Evolutionary conservation across 1,140 invertebrate species (phyloP).

Genomic region (Aethina tumida): DNA sequence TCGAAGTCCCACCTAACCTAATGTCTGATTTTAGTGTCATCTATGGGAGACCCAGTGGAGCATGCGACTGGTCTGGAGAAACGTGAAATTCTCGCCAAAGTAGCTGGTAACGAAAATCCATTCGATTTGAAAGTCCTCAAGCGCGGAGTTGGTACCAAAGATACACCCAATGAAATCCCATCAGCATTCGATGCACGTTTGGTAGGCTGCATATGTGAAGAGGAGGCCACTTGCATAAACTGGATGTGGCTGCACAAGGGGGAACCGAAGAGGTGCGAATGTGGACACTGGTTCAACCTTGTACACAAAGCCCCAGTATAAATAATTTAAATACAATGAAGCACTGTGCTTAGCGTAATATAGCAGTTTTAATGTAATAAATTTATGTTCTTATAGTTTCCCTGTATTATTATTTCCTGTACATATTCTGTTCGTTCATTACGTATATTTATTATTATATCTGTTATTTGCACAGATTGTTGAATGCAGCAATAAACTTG

Average conservation of each 20-base stretch:
- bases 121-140: constrained; percentile 76
- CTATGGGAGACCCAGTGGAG: constrained; percentile 76
- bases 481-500: no score
- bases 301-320: constrained; percentile 59
- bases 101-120: constrained; percentile 84
- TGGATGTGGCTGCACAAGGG: constrained; percentile 93
- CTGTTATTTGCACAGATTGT: no score
- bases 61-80: constrained; percentile 90
- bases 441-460: constrained; percentile 1
- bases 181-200: constrained; percentile 81
- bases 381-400: constrained; percentile 2
- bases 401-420: constrained; percentile 6
- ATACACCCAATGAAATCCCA: constrained; percentile 78
- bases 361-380: constrained; percentile 8
- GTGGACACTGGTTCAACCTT: constrained; percentile 94
- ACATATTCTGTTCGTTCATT: constrained; percentile 1
- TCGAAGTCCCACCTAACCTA: constrained; percentile 11
- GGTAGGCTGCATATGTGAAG: constrained; percentile 94
- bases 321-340: constrained; percentile 27
- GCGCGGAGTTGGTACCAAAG: constrained; percentile 71
- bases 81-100: constrained; percentile 71
- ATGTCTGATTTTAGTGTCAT: constrained; percentile 35
- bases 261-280: constrained; percentile 81
- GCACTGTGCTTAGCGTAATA: constrained; percentile 5
- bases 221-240: constrained; percentile 75